Evolutionary conservation across 2,113 vertebrate species (phyloP), one percentile per base, ranked within the genome.

Genomic region (Pteropus alecto): DNA sequence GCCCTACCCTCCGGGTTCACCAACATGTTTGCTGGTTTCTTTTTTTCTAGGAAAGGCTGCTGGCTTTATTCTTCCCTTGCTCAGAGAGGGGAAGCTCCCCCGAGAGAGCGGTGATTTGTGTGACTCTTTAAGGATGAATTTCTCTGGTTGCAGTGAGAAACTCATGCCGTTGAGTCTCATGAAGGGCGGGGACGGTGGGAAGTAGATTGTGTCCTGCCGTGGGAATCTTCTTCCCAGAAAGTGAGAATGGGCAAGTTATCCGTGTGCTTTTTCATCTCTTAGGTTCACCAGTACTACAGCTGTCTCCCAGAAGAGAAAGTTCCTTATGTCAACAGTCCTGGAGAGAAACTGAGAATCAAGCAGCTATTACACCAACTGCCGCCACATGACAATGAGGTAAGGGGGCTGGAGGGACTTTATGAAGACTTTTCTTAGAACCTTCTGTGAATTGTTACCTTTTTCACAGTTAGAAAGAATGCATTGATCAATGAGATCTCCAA

Each of bases 221-320:
- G 7, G 78, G 33, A 14, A 0, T 65, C 61, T 0, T 56, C 38
- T 54, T 63, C 68, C 15, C n/a, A 3, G 68, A 2, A 21, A 9
- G 4, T n/a, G 58, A 61, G 14, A n/a, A 26, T 1, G 21, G 84
- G 11, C 26, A 11, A 22, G 13, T 83, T 11, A 22, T 21, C 46
- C 14, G 0, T 86, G 68, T n/a, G 93, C 81, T 98, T 87, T 95
- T 95, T 96, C 95, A 61, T 79, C 94, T 70, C 65, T 0, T 98
- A 99, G 99, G 99, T 99, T 73, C 99, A 99, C 98, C 99, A 99
- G 98, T 99, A 99, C 97, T 99, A 99, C 97, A 99, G 99, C 99
- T 99, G 99, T 93, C 99, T 99, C 95, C 99, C 99, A 0, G 99
- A 99, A 98, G 99, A 99, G 98, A 99, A 99, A 98, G 99, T 99